Base-by-base conservation (phyloP, 2,797 vertebrate species). In the Sebastes umbrosus region DNA sequence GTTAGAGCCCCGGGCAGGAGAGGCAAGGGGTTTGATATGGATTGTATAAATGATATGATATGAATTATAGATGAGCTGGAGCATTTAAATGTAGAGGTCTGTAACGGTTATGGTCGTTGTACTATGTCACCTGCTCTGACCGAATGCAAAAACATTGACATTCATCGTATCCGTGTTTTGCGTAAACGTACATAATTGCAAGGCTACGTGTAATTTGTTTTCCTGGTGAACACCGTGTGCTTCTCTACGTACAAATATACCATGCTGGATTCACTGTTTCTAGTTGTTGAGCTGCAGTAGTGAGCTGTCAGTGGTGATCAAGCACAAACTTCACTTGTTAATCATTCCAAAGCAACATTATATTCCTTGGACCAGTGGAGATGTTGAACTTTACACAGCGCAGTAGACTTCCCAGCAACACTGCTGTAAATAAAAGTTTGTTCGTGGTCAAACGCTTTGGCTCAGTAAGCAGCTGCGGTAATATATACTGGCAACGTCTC, bases 1-100 rank as follows among this genome's bases (percentile, higher is more conserved):
- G 65, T 29, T 5, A 46, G 3, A 64, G 54, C 54, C 24, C 18
- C 0, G 0, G n/a, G 32, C 18, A 1, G 0, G 6, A 9, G 58
- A 59, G 50, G 36, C 8, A 10, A 14, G 16, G 10, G 31, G 16
- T 1, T 9, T 69, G 3, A 57, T 43, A 31, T 62, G 24, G 69
- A 75, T 34, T 63, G 32, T 73, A 39, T 70, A 22, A 64, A 84
- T 81, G 6, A 79, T 69, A 62, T 63, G 32, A 69, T 65, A 81
- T 90, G 75, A 89, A 88, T 84, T 66, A 89, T 77, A 58, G 34
- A 90, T 83, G 79, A 83, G 77, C 50, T 50, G 46, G 1, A 46
- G 16, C 74, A 31, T 79, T 85, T 69, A n/a, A 69, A 81, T 77
- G 22, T 73, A 73, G 6, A 25, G n/a, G 58, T 52, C 20, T 73